These are phyloP conservation scores for Brachionus asplanchnoidis DNA, from an alignment of 1,140 invertebrate species.

Conservation along the genomic window DNA sequence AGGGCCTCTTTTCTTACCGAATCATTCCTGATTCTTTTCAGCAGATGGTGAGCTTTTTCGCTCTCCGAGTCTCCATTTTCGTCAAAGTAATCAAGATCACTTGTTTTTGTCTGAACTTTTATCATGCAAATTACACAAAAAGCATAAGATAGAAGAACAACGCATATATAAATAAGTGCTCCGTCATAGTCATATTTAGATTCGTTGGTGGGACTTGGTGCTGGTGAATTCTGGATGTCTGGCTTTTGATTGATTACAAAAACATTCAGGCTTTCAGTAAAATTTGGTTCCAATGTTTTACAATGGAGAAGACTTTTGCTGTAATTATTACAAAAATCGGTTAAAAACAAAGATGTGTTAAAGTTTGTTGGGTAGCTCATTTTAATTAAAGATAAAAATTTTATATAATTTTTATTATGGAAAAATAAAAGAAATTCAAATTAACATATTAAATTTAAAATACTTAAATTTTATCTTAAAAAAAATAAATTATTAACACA, in stretches of 20 bases:
- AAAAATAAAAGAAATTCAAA: neutral
- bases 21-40: constrained; percentile 10
- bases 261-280: neutral
- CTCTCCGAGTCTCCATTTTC: neutral
- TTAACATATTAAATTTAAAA: constrained; percentile 1
- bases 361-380: neutral
- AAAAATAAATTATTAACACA: neutral
- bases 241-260: neutral
- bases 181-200: constrained; percentile 20
- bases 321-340: neutral
- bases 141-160: constrained; percentile 25
- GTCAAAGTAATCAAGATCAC: constrained; percentile 5
- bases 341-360: neutral
- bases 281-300: neutral
- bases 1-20: constrained; percentile 6
- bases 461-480: neutral
- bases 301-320: neutral
- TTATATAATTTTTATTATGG: neutral
- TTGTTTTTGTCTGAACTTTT: constrained; percentile 19
- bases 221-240: neutral
- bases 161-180: neutral
- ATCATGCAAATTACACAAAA: constrained; percentile 24
- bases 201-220: neutral
- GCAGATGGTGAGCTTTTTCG: neutral
- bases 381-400: neutral